Base-by-base conservation (phyloP, 2,888 invertebrate species). In the Drosophila setosimentum region DNA sequence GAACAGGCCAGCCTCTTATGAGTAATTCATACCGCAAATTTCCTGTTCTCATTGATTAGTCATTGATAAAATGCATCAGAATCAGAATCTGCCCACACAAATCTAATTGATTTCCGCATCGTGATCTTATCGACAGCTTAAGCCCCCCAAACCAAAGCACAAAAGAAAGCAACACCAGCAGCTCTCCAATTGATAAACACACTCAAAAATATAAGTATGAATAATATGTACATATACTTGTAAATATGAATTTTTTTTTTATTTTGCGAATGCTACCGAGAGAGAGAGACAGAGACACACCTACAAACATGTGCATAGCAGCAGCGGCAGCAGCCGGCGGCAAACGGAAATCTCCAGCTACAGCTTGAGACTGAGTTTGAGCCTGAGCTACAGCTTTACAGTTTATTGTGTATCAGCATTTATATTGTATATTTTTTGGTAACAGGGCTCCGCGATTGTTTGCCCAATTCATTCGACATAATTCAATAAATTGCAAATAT, bases 391-490 rank as follows among this genome's bases (percentile, higher is more conserved):
- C 58, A 53, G 58, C 40, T 48, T 37, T 32, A 37, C 42, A 49
- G 59, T 37, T 73, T 57, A 64, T 67, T 73, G 81, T 83, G 18
- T 53, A 4, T 53, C 65, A 51, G 21, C 13, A 45, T 13, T 13
- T 45, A 21, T 7, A 21, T 45, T 24, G 2, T 24, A 24, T 45
- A 21, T 57, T 53, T 65, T 63, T 60, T 54, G 61, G 29, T 48
- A 53, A 45, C 8, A 45, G 4, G 16, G 24, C 45, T 16, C 8
- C 4, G 24, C 45, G 30, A 48, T 48, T 80, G 85, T 85, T 85
- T 85, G 82, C 66, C 48, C 78, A 87, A 82, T 70, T 89, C 85
- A 87, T 89, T 87, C 80, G 89, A 82, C 82, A 89, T 84, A 84
- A 85, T 80, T 85, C 66, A 84, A 73, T 62, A 51, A 71, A 76